Evolutionary conservation across 1,140 invertebrate genomes (phyloP).

Genomic region (Diabrotica virgifera): DNA sequence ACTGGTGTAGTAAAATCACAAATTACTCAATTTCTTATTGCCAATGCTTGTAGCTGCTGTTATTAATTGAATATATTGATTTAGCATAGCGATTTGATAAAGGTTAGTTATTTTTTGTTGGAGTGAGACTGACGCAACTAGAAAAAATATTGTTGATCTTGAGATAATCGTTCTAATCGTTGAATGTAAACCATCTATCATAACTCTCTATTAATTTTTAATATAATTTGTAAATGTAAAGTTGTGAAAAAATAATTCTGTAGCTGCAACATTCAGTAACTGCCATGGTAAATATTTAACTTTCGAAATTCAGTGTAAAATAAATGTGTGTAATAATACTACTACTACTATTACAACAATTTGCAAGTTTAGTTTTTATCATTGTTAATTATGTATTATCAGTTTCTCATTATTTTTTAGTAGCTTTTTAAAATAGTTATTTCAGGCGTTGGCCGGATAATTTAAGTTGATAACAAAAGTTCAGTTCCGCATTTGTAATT

Average conservation of each 20-base stretch:
- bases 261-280: conserved; percentile 27
- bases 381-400: conserved; percentile 29
- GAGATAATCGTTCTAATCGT: conserved; percentile 4
- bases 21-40: too few relatives aligned
- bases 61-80: neutral
- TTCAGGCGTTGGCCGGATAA: conserved; percentile 26
- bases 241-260: conserved; percentile 7
- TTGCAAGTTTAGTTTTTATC: conserved; percentile 25
- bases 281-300: conserved; percentile 22
- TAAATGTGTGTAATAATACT: conserved; percentile 19
- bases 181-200: conserved; percentile 4
- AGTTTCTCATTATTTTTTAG: conserved; percentile 34
- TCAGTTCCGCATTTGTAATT: conserved; percentile 26
- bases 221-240: conserved; percentile 16
- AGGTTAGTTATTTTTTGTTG: neutral
- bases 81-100: neutral
- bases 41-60: neutral
- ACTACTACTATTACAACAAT: conserved; percentile 26
- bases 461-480: conserved; percentile 34
- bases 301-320: conserved; percentile 14
- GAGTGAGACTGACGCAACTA: neutral
- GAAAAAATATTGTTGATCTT: neutral
- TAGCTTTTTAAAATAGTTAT: conserved; percentile 32
- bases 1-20: too few relatives aligned
- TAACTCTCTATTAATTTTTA: neutral